Percentiles rank a stretch among this genome's conserved stretches.
Evolutionary conservation across 2,797 vertebrate species (phyloP).

Genomic region (Alectoris magna): DNA sequence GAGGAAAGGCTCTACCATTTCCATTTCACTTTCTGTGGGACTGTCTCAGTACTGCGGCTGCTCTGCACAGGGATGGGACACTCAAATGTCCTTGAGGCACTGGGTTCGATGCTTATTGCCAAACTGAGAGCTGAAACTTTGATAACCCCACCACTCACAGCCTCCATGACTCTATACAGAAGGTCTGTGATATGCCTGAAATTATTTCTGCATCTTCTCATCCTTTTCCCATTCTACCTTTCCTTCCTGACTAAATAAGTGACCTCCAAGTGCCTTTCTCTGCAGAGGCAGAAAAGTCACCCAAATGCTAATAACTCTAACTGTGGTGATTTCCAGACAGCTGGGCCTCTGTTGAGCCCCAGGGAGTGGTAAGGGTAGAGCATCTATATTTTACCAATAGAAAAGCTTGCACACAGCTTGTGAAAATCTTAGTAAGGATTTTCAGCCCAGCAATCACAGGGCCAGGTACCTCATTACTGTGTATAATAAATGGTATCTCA

Average conservation of each 20-base stretch:
- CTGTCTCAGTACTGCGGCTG: background rate
- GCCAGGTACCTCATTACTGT: slow-evolving; percentile 32
- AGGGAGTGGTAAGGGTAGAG: background rate
- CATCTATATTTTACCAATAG: background rate
- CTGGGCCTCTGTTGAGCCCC: background rate
- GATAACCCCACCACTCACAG: background rate
- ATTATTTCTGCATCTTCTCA: background rate
- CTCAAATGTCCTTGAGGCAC: background rate
- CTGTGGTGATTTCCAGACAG: background rate
- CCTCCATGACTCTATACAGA: background rate
- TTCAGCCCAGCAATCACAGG: background rate
- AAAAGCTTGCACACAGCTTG: background rate
- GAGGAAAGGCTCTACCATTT: background rate
- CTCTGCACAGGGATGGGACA: accelerated
- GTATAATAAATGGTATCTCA: slow-evolving; percentile 22
- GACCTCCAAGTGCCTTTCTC: background rate
- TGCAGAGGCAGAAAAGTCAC: background rate
- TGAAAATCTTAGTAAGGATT: background rate
- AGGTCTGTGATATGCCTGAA: background rate
- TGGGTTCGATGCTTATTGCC: background rate
- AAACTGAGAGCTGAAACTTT: background rate
- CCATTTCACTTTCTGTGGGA: background rate
- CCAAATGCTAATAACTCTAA: background rate
- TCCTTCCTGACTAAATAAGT: background rate
- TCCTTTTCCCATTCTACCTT: background rate